Percentiles rank a stretch among this genome's conserved stretches.
These are phyloP conservation scores for Nyctalus aviator DNA, from an alignment of 2,797 vertebrate genomes.

Conservation along the genomic window DNA sequence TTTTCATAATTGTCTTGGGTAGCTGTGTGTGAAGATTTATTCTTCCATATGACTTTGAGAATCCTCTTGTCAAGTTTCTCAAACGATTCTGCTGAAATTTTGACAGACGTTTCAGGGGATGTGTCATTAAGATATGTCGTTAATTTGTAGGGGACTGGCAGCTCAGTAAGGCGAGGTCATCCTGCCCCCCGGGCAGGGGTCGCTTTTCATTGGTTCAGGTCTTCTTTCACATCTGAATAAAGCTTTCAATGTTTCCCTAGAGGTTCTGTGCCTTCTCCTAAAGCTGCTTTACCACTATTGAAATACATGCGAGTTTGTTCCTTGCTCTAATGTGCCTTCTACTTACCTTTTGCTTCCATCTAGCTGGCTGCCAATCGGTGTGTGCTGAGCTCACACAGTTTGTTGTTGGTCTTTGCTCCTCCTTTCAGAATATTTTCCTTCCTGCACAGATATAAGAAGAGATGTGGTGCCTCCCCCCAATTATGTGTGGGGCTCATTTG, in stretches of 20 bases:
- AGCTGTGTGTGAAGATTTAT: neutral
- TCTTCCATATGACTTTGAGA: neutral
- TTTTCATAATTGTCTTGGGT: neutral
- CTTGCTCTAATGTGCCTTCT: rapidly evolving
- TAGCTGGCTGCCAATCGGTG: rapidly evolving
- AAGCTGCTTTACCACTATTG: neutral
- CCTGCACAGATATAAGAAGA: rapidly evolving
- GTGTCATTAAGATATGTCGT: rapidly evolving
- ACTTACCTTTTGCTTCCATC: rapidly evolving
- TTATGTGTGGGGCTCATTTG: rapidly evolving
- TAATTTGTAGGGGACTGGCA: rapidly evolving
- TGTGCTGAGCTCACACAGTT: rapidly evolving
- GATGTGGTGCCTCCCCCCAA: too few relatives aligned
- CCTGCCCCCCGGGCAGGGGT: neutral
- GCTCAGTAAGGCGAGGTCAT: rapidly evolving
- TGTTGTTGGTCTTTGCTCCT: rapidly evolving
- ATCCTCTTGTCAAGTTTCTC: neutral
- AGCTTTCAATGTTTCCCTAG: neutral
- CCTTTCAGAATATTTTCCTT: neutral
- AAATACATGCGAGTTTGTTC: rapidly evolving
- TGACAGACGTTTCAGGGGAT: rapidly evolving
- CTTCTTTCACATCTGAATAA: neutral
- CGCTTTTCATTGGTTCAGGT: neutral
- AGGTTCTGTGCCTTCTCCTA: neutral
- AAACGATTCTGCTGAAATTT: neutral